Percentiles rank a stretch among this genome's conserved stretches.
Evolutionary conservation across 2,888 invertebrate species (phyloP).

Genomic region (Phyllotreta cruciferae): DNA sequence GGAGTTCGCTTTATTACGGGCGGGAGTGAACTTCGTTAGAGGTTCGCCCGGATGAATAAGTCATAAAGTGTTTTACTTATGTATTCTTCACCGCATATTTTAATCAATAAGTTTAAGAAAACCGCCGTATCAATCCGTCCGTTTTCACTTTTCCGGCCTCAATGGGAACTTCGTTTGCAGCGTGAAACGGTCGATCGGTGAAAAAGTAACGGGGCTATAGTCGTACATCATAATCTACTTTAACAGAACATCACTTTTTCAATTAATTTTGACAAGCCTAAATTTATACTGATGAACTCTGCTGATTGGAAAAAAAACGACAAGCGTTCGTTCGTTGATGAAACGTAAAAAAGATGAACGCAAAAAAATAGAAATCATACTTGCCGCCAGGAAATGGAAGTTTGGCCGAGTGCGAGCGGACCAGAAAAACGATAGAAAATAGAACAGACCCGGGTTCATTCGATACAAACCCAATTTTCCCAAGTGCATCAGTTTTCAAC

Average conservation of each 20-base stretch:
- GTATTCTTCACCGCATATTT: no score
- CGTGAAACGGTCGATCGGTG: no score
- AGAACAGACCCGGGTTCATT: constrained; percentile 2
- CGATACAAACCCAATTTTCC: background rate
- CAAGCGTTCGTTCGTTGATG: constrained; percentile 24
- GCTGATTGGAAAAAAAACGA: constrained; percentile 29
- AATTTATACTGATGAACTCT: constrained; percentile 32
- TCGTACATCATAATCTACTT: constrained; percentile 26
- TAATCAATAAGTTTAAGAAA: no score
- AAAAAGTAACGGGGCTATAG: no score
- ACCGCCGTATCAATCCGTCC: no score
- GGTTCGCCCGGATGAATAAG: background rate
- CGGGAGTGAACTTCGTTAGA: constrained; percentile 23
- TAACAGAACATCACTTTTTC: constrained; percentile 30
- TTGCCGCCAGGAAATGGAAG: constrained; percentile 23
- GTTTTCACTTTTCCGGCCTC: no score
- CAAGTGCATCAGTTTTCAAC: no score
- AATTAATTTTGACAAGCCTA: constrained; percentile 32
- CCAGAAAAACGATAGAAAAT: background rate
- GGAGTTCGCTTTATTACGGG: constrained; percentile 28
- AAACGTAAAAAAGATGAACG: constrained; percentile 19
- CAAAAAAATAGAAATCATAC: constrained; percentile 22
- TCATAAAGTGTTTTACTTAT: background rate
- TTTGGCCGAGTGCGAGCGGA: constrained; percentile 3
- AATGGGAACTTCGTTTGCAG: no score